Percentiles rank a stretch among this genome's conserved stretches.
Evolutionary conservation across 2,888 invertebrate species (phyloP).

Genomic region (Drosophila nigritarsus): DNA sequence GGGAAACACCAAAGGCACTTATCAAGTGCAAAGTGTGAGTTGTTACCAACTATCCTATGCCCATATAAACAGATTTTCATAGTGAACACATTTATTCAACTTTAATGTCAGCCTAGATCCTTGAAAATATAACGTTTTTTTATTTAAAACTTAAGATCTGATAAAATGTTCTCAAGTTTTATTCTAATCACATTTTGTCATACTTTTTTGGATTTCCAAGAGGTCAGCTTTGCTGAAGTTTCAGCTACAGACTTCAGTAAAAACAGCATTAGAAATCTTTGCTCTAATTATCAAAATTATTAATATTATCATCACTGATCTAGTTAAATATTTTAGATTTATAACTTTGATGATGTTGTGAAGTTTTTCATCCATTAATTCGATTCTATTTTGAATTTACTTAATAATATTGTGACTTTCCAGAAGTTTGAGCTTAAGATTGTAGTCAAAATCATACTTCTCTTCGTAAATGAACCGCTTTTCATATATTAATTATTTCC

Average conservation of each 20-base stretch:
- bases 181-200: not conserved
- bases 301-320: not conserved
- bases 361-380: not conserved
- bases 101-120: not conserved
- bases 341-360: accelerated
- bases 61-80: not conserved
- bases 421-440: not conserved
- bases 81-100: not conserved
- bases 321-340: not conserved
- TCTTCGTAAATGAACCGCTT: not conserved
- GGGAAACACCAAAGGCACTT: not conserved
- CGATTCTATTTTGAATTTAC: not conserved
- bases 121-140: not conserved
- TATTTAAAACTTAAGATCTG: not conserved
- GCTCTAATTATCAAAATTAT: not conserved
- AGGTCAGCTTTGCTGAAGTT: not conserved
- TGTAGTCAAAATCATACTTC: not conserved
- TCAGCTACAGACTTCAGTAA: not conserved
- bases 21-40: not conserved
- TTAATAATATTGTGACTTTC: not conserved
- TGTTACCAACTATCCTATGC: not conserved
- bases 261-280: not conserved
- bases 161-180: not conserved
- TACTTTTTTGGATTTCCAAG: not conserved
- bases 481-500: not conserved